Base-by-base conservation (phyloP, 1,140 invertebrate species). In the Diploscapter pachys region DNA sequence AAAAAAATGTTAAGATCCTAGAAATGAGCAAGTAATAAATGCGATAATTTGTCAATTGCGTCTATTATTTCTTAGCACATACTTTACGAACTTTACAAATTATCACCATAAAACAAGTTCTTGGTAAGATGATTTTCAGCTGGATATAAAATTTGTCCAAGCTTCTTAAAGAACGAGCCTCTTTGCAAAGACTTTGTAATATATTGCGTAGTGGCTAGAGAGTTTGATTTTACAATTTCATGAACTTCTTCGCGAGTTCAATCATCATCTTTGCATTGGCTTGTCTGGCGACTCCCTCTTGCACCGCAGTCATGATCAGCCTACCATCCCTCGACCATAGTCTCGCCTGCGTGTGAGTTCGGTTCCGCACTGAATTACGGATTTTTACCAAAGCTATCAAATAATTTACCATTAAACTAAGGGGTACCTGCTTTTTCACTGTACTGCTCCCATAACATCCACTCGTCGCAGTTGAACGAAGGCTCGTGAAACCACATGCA, bases 401-500 rank as follows among this genome's bases (percentile, higher is more conserved):
- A 68, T 52, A 9, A 2, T 64, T 6, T 68, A 68, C 31, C 31
- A 31, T 31, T 31, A 31, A 31, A 31, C 31, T 31, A 31, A 31
- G 31, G 31, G 31, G 31, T 31, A 71, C 69, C 69, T n/a, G 71
- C 71, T 57, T 64, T 62, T 11, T 59, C 65, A 68, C 71, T 72
- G 50, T 72, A 59, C 61, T 59, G 63, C 54, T 72, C 71, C 31
- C 65, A 72, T 1, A 72, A 52, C 51, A 72, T 13, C 71, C 71
- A 72, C 49, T 72, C 71, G n/a, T n/a, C 55, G 51, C 65, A 59
- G 6, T 48, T 71, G 61, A 72, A 72, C 48, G 63, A 50, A 11
- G 56, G 71, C 4, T 63, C 13, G 65, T 72, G 71, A 11, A 72
- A 67, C 71, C 71, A 72, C 71, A 72, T 72, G 9, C 61, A n/a